Base-by-base conservation (phyloP, 1,140 invertebrate species). In the Tribolium madens region DNA sequence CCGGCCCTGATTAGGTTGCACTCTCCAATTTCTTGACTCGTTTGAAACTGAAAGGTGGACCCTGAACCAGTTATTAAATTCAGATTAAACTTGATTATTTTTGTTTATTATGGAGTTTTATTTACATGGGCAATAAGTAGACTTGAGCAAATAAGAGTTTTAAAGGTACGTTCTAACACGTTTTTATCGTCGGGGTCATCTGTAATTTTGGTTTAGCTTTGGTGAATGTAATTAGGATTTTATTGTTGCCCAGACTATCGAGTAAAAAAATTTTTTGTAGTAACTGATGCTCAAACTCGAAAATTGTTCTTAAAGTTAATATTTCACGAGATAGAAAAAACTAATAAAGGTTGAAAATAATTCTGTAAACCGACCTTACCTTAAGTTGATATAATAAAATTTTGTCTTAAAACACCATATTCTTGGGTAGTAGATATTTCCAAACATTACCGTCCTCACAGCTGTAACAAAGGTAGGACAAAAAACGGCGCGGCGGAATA, bases 21-120 rank as follows among this genome's bases (percentile, higher is more conserved):
- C 10, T 31, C 57, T 64, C 57, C 10, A 64, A 64, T 64, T 64
- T 50, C 48, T 64, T 21, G 57, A 26, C 26, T 64, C n/a, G 57
- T 33, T 33, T 18, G 26, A 64, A 64, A 64, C 36, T 21, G 57
- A 33, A 64, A 64, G 57, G 57, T 64, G 14, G 57, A 57, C 57
- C 57, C 57, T 64, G 57, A 64, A 64, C 57, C 31, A 33, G 57
- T 64, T 31, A 64, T 64, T 64, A 64, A 64, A 64, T 64, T 33
- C 26, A 64, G 57, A 64, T 64, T 64, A 64, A 64, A 64, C 57
- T 64, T n/a, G 21, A 64, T 64, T 64, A 64, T 64, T 64, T 64
- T 64, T 64, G 26, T 64, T 64, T 64, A 31, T 2, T 33, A 13
- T 57, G 52, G 17, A 17, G 52, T 2, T 64, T 64, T 64, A 31